Evolutionary conservation across 2,797 vertebrate genomes (phyloP).

Genomic region (Oryzias sinensis): DNA sequence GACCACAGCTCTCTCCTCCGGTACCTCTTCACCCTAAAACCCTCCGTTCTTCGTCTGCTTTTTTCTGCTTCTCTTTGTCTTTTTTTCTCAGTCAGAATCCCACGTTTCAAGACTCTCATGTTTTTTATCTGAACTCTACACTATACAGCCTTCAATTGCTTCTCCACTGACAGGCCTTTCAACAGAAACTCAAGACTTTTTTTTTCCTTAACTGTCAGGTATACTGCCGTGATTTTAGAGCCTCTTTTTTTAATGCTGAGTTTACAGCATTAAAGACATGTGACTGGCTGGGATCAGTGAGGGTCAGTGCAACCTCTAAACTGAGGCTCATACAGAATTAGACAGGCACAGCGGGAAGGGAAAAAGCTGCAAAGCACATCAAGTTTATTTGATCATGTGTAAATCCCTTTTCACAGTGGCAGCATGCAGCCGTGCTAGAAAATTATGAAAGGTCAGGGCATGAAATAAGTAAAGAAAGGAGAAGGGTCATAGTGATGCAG

Average conservation of each 20-base stretch:
- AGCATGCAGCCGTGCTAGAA: conserved; percentile 41
- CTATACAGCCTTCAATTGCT: conserved; percentile 1
- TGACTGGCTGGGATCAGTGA: conserved; percentile 35
- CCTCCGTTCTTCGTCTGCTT: conserved; percentile 23
- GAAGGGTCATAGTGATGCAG: conserved; percentile 34
- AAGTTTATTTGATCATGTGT: conserved; percentile 63
- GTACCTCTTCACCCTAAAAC: conserved; percentile 54
- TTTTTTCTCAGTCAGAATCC: conserved; percentile 21
- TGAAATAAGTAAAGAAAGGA: conserved; percentile 41
- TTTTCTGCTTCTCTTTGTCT: conserved; percentile 45
- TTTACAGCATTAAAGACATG: conserved; percentile 39
- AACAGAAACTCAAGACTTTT: conserved; percentile 34
- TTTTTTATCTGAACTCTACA: conserved; percentile 40
- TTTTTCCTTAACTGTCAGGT: conserved; percentile 43
- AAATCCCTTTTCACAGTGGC: conserved; percentile 52
- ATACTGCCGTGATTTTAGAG: conserved; percentile 14
- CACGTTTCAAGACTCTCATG: conserved; percentile 43
- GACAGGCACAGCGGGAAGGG: conserved; percentile 17
- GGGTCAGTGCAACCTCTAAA: conserved; percentile 48
- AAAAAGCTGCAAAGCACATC: conserved; percentile 60
- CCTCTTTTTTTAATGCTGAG: conserved; percentile 35
- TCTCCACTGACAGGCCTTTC: conserved; percentile 48
- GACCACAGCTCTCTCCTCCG: conserved; percentile 56
- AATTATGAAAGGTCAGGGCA: conserved; percentile 63
- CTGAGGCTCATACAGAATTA: conserved; percentile 53